A percentile compares a stretch with the other conserved stretches of the same genome.
These are phyloP conservation scores for Tribolium madens DNA, from an alignment of 1,140 invertebrate genomes.

Conservation along the genomic window DNA sequence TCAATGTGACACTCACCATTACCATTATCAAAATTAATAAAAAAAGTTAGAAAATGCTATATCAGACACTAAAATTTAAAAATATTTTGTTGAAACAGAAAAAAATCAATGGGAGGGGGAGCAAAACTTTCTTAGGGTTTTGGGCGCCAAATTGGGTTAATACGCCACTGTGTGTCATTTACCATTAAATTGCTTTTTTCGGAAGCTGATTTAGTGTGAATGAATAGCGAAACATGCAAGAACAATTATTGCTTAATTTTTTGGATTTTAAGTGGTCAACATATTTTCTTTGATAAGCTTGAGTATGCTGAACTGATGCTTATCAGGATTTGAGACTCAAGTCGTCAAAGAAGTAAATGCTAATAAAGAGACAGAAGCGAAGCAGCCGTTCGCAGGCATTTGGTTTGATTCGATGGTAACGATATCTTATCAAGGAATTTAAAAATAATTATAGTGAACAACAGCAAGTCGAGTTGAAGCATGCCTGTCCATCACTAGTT, in stretches of 20 bases:
- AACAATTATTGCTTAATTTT: constrained; percentile 11
- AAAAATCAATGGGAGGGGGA: no score
- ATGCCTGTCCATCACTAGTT: constrained; percentile 56
- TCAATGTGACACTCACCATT: no score
- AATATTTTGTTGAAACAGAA: no score
- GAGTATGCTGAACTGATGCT: constrained; percentile 32
- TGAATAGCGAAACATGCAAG: neutral
- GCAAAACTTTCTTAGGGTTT: no score
- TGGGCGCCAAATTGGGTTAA: no score
- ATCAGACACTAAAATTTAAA: no score
- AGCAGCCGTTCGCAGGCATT: constrained; percentile 46
- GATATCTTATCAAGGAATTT: constrained; percentile 59
- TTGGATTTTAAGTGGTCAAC: constrained; percentile 2
- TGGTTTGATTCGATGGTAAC: constrained; percentile 53
- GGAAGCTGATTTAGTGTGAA: neutral
- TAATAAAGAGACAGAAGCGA: constrained; percentile 53
- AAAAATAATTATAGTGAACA: constrained; percentile 58
- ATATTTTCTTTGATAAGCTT: constrained; percentile 11
- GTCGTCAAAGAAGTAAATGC: constrained; percentile 50
- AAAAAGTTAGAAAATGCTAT: no score
- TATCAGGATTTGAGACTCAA: constrained; percentile 39
- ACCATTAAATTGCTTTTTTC: constrained; percentile 1
- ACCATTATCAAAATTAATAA: no score
- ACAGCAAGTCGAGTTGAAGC: constrained; percentile 49
- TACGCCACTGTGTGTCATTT: no score